Evolutionary conservation across 2,797 vertebrate species (phyloP).

Genomic region (Chelonia mydas): DNA sequence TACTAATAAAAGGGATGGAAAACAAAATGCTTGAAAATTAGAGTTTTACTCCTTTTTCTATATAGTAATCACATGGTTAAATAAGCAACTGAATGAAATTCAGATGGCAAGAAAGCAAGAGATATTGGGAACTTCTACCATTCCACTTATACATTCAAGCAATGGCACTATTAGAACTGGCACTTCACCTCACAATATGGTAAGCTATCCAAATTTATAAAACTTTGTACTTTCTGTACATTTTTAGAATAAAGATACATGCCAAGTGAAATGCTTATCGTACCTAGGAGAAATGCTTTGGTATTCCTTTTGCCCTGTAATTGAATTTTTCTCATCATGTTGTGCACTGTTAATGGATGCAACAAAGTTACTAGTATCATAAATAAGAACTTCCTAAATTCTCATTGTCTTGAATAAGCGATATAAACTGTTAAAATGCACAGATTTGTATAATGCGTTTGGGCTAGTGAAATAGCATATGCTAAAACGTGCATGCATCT

Average conservation of each 20-base stretch:
- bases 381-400: background rate
- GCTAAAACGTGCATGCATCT: background rate
- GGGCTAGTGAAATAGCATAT: background rate
- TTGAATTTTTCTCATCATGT: background rate
- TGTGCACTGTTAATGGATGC: too few relatives aligned
- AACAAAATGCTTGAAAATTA: background rate
- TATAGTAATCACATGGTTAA: slow-evolving; percentile 94
- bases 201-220: slow-evolving; percentile 50
- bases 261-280: background rate
- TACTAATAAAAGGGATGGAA: background rate
- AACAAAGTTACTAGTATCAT: background rate
- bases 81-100: slow-evolving; percentile 95
- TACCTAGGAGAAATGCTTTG: background rate
- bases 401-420: background rate
- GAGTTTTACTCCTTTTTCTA: background rate
- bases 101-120: slow-evolving; percentile 84
- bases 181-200: slow-evolving; percentile 76
- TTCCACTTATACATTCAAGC: slow-evolving; percentile 49
- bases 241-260: background rate
- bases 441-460: background rate
- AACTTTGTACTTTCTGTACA: background rate
- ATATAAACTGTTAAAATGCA: background rate
- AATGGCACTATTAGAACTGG: slow-evolving; percentile 76
- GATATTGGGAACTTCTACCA: slow-evolving; percentile 75
- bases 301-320: rapidly evolving